Evolutionary conservation across 2,888 invertebrate species (phyloP).

Genomic region (Laspeyria flexula): DNA sequence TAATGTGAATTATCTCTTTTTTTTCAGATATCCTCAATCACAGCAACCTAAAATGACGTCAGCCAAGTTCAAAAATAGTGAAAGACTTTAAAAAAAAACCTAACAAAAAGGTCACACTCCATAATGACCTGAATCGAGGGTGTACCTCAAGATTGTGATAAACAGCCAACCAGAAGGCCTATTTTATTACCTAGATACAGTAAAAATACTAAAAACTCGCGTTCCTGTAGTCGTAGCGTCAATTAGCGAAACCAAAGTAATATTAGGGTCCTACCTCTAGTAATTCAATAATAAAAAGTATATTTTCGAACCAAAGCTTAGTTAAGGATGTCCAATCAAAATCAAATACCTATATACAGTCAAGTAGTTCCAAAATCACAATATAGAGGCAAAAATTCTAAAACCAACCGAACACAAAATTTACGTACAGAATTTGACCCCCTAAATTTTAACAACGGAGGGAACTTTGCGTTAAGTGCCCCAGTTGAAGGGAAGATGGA

Average conservation of each 20-base stretch:
- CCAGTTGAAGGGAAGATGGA: slow-evolving; percentile 57
- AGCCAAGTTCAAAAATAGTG: slow-evolving; percentile 11
- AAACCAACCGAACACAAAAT: slow-evolving; percentile 51
- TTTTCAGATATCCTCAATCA: slow-evolving; percentile 43
- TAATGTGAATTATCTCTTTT: slow-evolving; percentile 23
- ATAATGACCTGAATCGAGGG: slow-evolving; percentile 31
- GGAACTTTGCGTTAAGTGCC: slow-evolving; percentile 69
- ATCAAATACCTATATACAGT: slow-evolving; percentile 82
- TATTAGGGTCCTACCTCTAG: slow-evolving; percentile 34
- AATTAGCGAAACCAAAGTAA: slow-evolving; percentile 75
- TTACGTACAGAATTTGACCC: slow-evolving; percentile 87
- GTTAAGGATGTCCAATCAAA: slow-evolving; percentile 78
- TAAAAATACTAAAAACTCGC: slow-evolving; percentile 42
- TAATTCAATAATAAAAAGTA: slow-evolving; percentile 34
- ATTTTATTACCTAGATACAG: slow-evolving; percentile 54
- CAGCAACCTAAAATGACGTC: slow-evolving; percentile 30
- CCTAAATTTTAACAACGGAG: slow-evolving; percentile 87
- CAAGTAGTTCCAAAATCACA: slow-evolving; percentile 81
- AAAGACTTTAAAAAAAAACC: slow-evolving; percentile 12
- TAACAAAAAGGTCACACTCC: slow-evolving; percentile 11
- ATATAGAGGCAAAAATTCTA: slow-evolving; percentile 61
- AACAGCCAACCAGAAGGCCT: slow-evolving; percentile 48
- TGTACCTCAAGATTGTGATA: slow-evolving; percentile 55
- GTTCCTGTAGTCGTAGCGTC: slow-evolving; percentile 78
- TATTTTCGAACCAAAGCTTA: slow-evolving; percentile 74